Percentiles rank a stretch among this genome's conserved stretches.
These are phyloP conservation scores for Sinosuthora webbiana DNA, from an alignment of 2,113 vertebrate species.

Conservation along the genomic window DNA sequence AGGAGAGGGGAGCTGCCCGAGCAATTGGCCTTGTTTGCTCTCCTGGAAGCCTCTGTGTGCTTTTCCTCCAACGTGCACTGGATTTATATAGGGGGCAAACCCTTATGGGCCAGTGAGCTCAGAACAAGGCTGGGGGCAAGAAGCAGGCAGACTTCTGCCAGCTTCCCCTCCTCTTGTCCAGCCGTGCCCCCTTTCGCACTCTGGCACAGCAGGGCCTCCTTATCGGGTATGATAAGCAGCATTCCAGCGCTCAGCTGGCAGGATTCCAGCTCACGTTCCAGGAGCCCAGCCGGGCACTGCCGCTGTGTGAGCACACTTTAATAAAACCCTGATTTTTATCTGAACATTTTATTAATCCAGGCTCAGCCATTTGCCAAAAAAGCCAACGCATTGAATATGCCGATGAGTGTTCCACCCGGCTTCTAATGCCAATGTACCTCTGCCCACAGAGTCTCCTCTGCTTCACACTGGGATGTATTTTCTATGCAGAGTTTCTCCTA, in stretches of 20 bases:
- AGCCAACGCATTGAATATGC: background rate
- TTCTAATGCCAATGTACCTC: slow-evolving; percentile 4
- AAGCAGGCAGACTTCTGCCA: background rate
- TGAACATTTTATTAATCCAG: slow-evolving; percentile 64
- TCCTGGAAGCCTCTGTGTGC: slow-evolving; percentile 30
- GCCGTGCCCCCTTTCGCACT: background rate
- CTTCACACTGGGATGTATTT: background rate
- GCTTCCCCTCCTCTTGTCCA: background rate
- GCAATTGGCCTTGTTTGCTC: slow-evolving; percentile 1
- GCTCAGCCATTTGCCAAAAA: slow-evolving; percentile 40
- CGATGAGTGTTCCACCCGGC: background rate
- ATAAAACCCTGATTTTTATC: slow-evolving; percentile 64
- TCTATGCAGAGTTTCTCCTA: background rate
- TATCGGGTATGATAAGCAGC: slow-evolving; percentile 49
- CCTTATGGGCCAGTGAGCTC: background rate
- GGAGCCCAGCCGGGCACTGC: background rate
- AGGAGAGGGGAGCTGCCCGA: background rate
- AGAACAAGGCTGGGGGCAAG: background rate
- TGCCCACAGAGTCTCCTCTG: background rate
- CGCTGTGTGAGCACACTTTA: slow-evolving; percentile 8
- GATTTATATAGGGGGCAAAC: slow-evolving; percentile 35
- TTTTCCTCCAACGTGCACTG: background rate
- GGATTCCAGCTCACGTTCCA: slow-evolving; percentile 26
- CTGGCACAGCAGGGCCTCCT: background rate
- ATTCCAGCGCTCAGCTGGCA: slow-evolving; percentile 22